Conservation (phyloP, 2,797 vertebrate genomes). For the Lemur catta region DNA sequence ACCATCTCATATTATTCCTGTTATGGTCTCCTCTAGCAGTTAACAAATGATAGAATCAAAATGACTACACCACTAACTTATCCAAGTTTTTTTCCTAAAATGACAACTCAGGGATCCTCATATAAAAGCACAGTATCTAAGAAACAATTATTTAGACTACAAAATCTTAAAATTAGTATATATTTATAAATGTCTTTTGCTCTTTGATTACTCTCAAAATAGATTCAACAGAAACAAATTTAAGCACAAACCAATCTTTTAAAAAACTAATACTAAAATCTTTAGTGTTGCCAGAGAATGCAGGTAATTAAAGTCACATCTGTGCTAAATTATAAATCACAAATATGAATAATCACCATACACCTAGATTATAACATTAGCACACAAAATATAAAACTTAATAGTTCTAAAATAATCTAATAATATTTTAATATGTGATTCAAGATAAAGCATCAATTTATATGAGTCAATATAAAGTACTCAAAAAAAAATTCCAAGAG, state of each 20-base stretch:
- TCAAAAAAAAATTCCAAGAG: too few species aligned
- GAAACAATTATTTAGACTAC: background rate
- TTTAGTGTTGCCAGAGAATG: constrained; percentile 10
- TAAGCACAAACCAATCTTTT: background rate
- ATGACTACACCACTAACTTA: background rate
- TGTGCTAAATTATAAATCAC: background rate
- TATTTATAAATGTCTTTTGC: background rate
- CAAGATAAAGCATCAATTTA: background rate
- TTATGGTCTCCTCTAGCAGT: background rate
- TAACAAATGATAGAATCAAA: constrained; percentile 7
- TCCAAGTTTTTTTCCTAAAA: background rate
- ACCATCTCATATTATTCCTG: background rate
- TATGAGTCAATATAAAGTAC: background rate
- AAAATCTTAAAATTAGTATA: background rate
- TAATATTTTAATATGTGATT: constrained; percentile 34
- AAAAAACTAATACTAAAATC: background rate
- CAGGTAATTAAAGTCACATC: background rate
- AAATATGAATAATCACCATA: background rate
- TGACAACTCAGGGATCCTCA: background rate
- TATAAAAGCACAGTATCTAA: background rate
- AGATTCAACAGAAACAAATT: background rate
- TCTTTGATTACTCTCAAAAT: constrained; percentile 7
- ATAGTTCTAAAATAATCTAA: background rate
- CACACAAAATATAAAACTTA: background rate
- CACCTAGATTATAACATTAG: background rate